Evolutionary conservation across 1,140 invertebrate species (phyloP), one percentile per base, ranked within the genome.

Genomic region (Chironomus tepperi): DNA sequence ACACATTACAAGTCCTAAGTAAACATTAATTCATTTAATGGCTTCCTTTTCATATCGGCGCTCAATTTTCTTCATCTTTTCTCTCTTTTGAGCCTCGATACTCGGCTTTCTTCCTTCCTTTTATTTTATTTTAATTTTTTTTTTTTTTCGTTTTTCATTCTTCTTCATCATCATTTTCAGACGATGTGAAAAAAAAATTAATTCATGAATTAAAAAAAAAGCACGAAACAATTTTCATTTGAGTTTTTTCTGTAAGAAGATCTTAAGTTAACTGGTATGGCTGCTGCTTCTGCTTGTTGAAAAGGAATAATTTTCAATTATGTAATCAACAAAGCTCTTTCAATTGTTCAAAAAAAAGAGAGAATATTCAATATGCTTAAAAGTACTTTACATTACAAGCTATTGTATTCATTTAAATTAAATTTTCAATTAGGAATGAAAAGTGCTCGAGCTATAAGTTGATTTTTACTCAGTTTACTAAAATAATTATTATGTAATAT

Each of bases 21-120:
- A 70, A 70, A 70, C 19, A 70, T 70, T 70, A 70, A 70, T 70
- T 70, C 65, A 70, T 70, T 70, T 70, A 70, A 70, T 70, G 65
- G 65, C 65, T 70, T 70, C 65, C 65, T 70, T 70, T 70, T 70
- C 65, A 70, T 70, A 70, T 70, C 16, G 47, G 47, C 47, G 47
- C 65, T 70, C 65, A 70, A 70, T 70, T 70, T 70, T 70, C 19
- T 70, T 19, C 16, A 18, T 19, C 19, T 21, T 16, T 21, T 70
- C 65, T 18, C 18, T 67, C 18, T 19, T 70, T 18, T 18, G 16
- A 19, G 65, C 65, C 6, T 70, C 24, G 24, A 34, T 34, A 34
- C 24, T 34, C 24, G 24, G 24, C 9, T 19, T 70, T 70, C n/a
- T 70, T 70, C 65, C 18, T 70, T 19, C 3, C 19, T 70, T 67